These are phyloP conservation scores for Helicoverpa armigera DNA, from an alignment of 1,140 invertebrate genomes.

Conservation along the genomic window DNA sequence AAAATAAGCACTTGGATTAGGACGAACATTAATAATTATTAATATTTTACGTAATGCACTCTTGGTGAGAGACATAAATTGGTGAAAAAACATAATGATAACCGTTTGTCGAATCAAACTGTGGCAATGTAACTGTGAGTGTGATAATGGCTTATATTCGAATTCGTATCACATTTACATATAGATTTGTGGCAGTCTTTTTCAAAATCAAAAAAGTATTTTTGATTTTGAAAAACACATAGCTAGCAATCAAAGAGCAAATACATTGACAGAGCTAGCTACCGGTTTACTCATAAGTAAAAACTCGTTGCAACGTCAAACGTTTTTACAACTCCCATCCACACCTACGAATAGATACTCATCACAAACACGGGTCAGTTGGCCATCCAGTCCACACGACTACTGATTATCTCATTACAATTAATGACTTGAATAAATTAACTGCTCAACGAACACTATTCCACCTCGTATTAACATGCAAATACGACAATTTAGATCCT, in stretches of 20 bases:
- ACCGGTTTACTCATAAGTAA: not conserved
- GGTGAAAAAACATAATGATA: too few relatives aligned
- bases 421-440: constrained; percentile 50
- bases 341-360: constrained; percentile 12
- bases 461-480: constrained; percentile 43
- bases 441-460: constrained; percentile 38
- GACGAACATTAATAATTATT: too few relatives aligned
- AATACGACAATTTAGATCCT: constrained; percentile 46
- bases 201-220: too few relatives aligned
- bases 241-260: not conserved
- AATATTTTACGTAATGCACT: too few relatives aligned
- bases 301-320: not conserved
- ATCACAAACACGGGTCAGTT: constrained; percentile 28
- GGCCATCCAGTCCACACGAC: constrained; percentile 25
- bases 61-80: too few relatives aligned
- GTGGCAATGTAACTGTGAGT: too few relatives aligned
- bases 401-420: constrained; percentile 49
- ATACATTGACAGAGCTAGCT: not conserved
- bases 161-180: too few relatives aligned
- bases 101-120: too few relatives aligned
- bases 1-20: too few relatives aligned
- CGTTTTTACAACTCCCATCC: not conserved
- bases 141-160: too few relatives aligned
- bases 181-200: too few relatives aligned
- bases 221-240: too few relatives aligned